Percentiles rank a stretch among this genome's conserved stretches.
These are phyloP conservation scores for Hepsetus odoe DNA, from an alignment of 2,113 vertebrate genomes.

Conservation along the genomic window DNA sequence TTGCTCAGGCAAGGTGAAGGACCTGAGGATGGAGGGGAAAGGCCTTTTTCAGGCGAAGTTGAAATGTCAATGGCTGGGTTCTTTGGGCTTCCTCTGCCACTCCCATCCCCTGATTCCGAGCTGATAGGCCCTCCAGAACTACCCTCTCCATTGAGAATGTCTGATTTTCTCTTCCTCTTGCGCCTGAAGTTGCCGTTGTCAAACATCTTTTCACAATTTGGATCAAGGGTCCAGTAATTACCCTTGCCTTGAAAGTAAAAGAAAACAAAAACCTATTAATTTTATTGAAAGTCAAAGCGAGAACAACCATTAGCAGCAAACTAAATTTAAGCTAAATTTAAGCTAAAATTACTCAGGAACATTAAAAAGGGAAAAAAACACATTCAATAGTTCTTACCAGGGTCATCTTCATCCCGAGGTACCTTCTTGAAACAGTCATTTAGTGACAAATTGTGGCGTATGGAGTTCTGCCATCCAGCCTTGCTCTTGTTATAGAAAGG, in stretches of 20 bases:
- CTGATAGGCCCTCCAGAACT: slow-evolving; percentile 58
- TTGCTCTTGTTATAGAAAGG: slow-evolving; percentile 99
- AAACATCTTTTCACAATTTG: slow-evolving; percentile 99
- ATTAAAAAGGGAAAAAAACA: neutral
- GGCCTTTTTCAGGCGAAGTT: slow-evolving; percentile 79
- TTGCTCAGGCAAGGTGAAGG: slow-evolving; percentile 83
- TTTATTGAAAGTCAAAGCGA: neutral
- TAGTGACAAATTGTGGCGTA: slow-evolving; percentile 91
- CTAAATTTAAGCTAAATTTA: too few relatives aligned
- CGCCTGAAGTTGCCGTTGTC: slow-evolving; percentile 98
- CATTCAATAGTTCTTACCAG: slow-evolving; percentile 76
- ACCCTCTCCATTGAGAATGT: slow-evolving; percentile 70
- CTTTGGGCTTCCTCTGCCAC: slow-evolving; percentile 77
- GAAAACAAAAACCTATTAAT: neutral
- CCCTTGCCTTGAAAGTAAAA: slow-evolving; percentile 85
- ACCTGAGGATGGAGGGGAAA: slow-evolving; percentile 73
- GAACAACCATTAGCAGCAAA: neutral
- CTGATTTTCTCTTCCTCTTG: slow-evolving; percentile 97
- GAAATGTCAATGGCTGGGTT: slow-evolving; percentile 72
- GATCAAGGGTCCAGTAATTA: slow-evolving; percentile 99
- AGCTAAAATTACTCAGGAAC: neutral
- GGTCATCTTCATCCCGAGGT: slow-evolving; percentile 94
- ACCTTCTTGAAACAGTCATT: slow-evolving; percentile 98
- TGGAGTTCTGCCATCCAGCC: slow-evolving; percentile 96
- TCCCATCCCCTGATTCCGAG: slow-evolving; percentile 81